Evolutionary conservation across 35 echinoderm and acorn worm genomes (phyloP).

Genomic region (Strongylocentrotus purpuratus): DNA sequence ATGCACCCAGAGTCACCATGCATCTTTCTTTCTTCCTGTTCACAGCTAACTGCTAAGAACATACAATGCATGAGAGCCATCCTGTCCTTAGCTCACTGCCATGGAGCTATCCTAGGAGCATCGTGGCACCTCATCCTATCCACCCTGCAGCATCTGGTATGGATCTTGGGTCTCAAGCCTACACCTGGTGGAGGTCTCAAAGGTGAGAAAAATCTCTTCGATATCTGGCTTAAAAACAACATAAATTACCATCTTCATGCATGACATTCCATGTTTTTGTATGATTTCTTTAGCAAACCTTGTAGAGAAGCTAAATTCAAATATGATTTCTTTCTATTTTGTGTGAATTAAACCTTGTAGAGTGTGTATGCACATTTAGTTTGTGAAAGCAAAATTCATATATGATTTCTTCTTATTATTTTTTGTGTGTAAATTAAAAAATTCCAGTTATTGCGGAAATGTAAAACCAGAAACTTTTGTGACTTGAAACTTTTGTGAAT

Average conservation of each 20-base stretch:
- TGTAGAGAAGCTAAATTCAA: background rate
- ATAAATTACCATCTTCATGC: background rate
- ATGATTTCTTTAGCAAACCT: background rate
- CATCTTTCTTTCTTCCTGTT: background rate
- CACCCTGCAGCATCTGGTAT: slow-evolving; percentile 94
- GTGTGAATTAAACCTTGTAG: background rate
- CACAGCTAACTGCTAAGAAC: slow-evolving; percentile 95
- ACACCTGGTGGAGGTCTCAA: slow-evolving; percentile 77
- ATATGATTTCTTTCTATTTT: background rate
- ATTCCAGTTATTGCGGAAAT: too few species aligned
- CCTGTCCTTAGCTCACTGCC: slow-evolving; percentile 85
- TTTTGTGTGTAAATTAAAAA: too few species aligned
- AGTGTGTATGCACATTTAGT: background rate
- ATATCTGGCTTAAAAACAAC: background rate
- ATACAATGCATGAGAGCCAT: slow-evolving; percentile 99
- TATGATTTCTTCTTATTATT: background rate
- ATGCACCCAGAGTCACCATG: background rate
- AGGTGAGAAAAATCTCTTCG: background rate
- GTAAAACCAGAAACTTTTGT: too few species aligned
- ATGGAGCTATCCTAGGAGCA: slow-evolving; percentile 89
- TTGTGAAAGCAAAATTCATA: background rate
- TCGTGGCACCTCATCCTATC: slow-evolving; percentile 96
- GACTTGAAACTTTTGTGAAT: too few species aligned
- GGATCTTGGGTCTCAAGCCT: slow-evolving; percentile 97
- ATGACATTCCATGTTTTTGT: background rate